Conservation (phyloP, 2,113 vertebrate genomes). For the Chitala chitala region DNA sequence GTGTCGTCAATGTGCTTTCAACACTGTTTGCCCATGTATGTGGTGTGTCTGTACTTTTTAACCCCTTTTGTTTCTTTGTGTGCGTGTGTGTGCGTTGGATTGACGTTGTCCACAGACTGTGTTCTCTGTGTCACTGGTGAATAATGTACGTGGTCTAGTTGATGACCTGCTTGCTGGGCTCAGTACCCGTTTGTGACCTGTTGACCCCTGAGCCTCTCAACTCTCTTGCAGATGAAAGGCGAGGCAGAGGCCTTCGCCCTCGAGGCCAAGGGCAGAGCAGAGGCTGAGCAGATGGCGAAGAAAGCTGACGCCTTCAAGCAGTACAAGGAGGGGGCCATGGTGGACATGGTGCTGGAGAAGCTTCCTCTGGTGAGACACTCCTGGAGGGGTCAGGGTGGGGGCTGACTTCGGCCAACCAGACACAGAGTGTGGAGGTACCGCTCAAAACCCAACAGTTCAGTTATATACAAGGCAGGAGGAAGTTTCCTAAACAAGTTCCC, state of each 20-base stretch:
- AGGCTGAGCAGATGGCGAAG: conserved; percentile 84
- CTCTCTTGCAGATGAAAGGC: conserved; percentile 67
- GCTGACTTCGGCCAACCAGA: not conserved
- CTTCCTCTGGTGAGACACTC: conserved; percentile 71
- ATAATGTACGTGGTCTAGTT: not conserved
- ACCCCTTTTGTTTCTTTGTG: not conserved
- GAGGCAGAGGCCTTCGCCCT: conserved; percentile 81
- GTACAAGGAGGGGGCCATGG: conserved; percentile 84
- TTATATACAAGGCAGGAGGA: too few relatives aligned
- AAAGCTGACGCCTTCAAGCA: conserved; percentile 84
- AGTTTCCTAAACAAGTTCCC: too few relatives aligned
- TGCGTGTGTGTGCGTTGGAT: not conserved
- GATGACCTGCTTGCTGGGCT: not conserved
- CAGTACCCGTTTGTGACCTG: not conserved
- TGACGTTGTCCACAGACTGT: too few relatives aligned
- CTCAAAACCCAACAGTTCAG: not conserved
- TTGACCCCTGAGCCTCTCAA: not conserved
- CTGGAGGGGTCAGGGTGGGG: not conserved
- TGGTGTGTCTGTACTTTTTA: too few relatives aligned
- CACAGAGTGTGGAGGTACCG: not conserved
- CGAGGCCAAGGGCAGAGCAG: conserved; percentile 75
- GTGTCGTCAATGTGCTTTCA: too few relatives aligned
- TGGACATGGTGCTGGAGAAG: conserved; percentile 87
- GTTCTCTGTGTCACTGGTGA: conserved; percentile 6
- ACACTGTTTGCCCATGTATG: not conserved